Base-by-base conservation (phyloP, 2,797 vertebrate species). In the Galaxias olidus region DNA sequence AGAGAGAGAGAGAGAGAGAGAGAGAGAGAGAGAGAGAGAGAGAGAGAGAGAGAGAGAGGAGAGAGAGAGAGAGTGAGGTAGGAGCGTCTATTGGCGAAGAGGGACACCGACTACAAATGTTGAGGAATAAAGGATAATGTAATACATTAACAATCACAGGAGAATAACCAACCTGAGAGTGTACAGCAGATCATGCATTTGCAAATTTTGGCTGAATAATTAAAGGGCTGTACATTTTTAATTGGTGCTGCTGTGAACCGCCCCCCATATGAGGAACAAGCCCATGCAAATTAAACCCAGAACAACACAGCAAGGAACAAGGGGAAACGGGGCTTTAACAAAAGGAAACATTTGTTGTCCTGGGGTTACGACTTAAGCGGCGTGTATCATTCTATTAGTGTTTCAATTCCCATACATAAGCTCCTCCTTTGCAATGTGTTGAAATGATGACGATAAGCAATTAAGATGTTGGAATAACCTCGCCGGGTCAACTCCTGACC, bases 361-460 rank as follows among this genome's bases (percentile, higher is more conserved):
- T 68, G 66, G 59, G 73, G 76, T 71, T 77, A 85, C 42, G 52
- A 73, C 77, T 59, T 40, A 50, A 78, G 76, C 75, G 80, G n/a
- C n/a, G 75, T 77, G 47, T 47, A 67, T 73, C 66, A 30, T 30
- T 2, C 30, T 30, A 30, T 30, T 6, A 2, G 30, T 30, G 30
- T 80, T 62, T 71, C 68, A 73, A 72, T 79, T 79, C 64, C 50
- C 74, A 75, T 78, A 69, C 45, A 69, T 68, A 65, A 50, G 30
- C 42, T 11, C n/a, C 19, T 9, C 61, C 68, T 43, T 65, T 44
- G 15, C 73, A 76, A 65, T 76, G 84, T 73, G 82, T 75, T 71
- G 42, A 76, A 61, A 52, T 60, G 80, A 82, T 82, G 69, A 76
- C 51, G 73, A 74, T 80, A 18, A 10, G 10, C 30, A 30, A 30